Percentiles rank a stretch among this genome's conserved stretches.
Evolutionary conservation across 1,140 invertebrate genomes (phyloP).

Genomic region (Euschistus heros): DNA sequence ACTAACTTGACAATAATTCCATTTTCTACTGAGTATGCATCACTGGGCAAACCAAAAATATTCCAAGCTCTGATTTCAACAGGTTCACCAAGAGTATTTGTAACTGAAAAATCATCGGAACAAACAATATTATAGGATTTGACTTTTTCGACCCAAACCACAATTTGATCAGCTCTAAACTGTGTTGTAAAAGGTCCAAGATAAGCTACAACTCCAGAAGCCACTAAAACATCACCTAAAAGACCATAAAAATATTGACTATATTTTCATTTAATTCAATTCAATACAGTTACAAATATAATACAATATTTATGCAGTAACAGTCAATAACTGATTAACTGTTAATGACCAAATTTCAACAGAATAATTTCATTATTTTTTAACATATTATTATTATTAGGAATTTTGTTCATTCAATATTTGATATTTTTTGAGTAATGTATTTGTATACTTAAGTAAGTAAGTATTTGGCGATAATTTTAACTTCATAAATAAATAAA

Average conservation of each 20-base stretch:
- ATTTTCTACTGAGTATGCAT: slow-evolving; percentile 85
- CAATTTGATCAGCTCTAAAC: slow-evolving; percentile 58
- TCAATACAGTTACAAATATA: no score
- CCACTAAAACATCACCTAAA: slow-evolving; percentile 73
- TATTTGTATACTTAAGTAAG: no score
- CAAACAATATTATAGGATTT: slow-evolving; percentile 59
- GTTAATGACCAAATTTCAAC: no score
- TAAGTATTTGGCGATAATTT: no score
- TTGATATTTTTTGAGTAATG: no score
- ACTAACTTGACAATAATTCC: slow-evolving; percentile 74
- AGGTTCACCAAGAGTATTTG: slow-evolving; percentile 67
- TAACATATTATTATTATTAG: no score
- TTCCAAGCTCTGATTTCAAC: slow-evolving; percentile 86
- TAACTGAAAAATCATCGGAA: slow-evolving; percentile 60
- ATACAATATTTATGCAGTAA: no score
- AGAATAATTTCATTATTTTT: no score
- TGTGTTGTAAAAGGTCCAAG: slow-evolving; percentile 78
- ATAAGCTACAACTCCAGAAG: slow-evolving; percentile 81
- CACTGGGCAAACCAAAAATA: slow-evolving; percentile 76
- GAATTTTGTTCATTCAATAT: no score
- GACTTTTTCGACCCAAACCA: slow-evolving; percentile 59
- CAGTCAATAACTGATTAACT: no score
- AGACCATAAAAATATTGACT: slow-evolving; percentile 3
- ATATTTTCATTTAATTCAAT: no score
- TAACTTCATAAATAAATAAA: no score